Evolutionary conservation across 1,140 invertebrate species (phyloP).

Genomic region (Stegodyphus dumicola): DNA sequence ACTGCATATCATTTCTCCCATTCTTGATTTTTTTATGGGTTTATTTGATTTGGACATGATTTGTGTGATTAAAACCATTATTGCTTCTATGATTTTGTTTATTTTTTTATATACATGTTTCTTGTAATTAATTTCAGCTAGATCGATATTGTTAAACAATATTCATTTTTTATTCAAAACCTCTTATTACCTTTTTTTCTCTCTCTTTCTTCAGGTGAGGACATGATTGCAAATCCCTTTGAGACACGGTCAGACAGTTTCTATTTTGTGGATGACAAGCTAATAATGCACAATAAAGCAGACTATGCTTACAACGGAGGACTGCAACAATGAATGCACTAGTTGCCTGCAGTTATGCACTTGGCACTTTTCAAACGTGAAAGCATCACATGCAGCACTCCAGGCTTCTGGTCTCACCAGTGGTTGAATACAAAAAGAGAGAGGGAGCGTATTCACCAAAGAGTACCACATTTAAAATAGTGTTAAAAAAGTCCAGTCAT

Average conservation of each 20-base stretch:
- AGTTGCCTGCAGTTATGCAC: slow-evolving; percentile 14
- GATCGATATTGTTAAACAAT: too few species aligned
- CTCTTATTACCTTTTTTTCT: background rate
- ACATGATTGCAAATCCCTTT: slow-evolving; percentile 96
- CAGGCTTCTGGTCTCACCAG: slow-evolving; percentile 27
- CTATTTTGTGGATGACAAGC: slow-evolving; percentile 96
- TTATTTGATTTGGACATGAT: too few species aligned
- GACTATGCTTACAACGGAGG: slow-evolving; percentile 92
- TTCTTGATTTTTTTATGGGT: too few species aligned
- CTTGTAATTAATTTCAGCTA: too few species aligned
- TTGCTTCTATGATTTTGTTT: too few species aligned
- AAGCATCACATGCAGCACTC: slow-evolving; percentile 34
- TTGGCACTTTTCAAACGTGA: slow-evolving; percentile 42
- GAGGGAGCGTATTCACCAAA: too few species aligned
- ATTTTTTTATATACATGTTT: too few species aligned
- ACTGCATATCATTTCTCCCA: too few species aligned
- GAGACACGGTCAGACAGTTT: slow-evolving; percentile 98
- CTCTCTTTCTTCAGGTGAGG: slow-evolving; percentile 78
- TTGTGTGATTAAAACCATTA: too few species aligned
- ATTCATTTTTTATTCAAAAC: too few species aligned
- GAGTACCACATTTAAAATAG: too few species aligned
- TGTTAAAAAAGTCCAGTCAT: background rate
- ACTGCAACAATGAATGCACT: slow-evolving; percentile 51
- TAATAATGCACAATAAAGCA: slow-evolving; percentile 99
- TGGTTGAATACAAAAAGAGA: slow-evolving; percentile 14